Evolutionary conservation across 2,113 vertebrate species (phyloP).

Genomic region (Riparia riparia): DNA sequence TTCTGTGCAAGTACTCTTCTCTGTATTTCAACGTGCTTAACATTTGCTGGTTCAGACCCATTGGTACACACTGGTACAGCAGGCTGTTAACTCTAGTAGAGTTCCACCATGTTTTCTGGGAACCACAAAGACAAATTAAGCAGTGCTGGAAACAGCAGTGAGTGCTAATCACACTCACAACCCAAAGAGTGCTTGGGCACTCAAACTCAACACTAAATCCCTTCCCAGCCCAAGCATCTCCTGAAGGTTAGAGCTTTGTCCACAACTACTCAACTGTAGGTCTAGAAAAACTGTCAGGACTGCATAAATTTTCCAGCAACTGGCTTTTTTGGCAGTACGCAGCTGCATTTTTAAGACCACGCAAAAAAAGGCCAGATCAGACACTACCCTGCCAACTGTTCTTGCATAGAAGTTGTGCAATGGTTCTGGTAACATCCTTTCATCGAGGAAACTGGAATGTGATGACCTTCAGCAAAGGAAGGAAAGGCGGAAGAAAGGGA

Average conservation of each 20-base stretch:
- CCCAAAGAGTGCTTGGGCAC: background rate
- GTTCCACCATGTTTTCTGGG: background rate
- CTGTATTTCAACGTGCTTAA: background rate
- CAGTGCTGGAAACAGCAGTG: background rate
- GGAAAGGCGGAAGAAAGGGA: background rate
- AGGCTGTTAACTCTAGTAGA: background rate
- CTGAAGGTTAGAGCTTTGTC: background rate
- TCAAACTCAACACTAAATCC: background rate
- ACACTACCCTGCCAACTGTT: constrained; percentile 8
- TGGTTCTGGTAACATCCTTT: constrained; percentile 51
- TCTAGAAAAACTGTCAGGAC: background rate
- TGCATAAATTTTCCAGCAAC: background rate
- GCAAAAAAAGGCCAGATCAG: background rate
- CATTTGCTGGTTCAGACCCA: background rate
- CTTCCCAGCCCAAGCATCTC: background rate
- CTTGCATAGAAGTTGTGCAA: constrained; percentile 30
- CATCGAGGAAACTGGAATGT: constrained; percentile 53
- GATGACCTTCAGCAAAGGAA: constrained; percentile 39
- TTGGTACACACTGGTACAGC: background rate
- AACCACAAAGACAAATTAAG: background rate
- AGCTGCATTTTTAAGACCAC: background rate
- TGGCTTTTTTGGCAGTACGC: background rate
- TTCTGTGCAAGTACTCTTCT: background rate
- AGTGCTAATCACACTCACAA: background rate
- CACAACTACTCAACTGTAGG: background rate